Evolutionary conservation across 2,888 invertebrate genomes (phyloP).

Genomic region (Cryptocephalus moraei): DNA sequence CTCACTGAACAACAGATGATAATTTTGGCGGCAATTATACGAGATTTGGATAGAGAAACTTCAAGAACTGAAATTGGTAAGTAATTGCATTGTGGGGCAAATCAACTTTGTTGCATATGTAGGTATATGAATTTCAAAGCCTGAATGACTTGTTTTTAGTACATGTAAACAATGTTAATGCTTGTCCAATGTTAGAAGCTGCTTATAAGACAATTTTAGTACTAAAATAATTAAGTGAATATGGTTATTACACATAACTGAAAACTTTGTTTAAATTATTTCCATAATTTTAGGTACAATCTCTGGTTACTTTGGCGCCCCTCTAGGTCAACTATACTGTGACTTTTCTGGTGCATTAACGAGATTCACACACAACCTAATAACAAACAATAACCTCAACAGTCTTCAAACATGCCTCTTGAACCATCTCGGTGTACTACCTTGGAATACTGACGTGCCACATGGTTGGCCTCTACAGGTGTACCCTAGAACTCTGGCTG

Average conservation of each 20-base stretch:
- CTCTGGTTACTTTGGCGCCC: slow-evolving; percentile 61
- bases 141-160: too few species aligned
- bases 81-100: slow-evolving; percentile 2
- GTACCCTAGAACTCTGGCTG: slow-evolving; percentile 66
- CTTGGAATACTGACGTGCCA: slow-evolving; percentile 53
- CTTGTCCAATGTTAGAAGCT: too few species aligned
- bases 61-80: slow-evolving; percentile 66
- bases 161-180: too few species aligned
- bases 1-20: slow-evolving; percentile 83
- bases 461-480: slow-evolving; percentile 70
- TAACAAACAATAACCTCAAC: slow-evolving; percentile 60
- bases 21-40: slow-evolving; percentile 76
- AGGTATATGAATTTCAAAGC: too few species aligned
- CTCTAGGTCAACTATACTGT: slow-evolving; percentile 55
- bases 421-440: slow-evolving; percentile 64
- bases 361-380: slow-evolving; percentile 69
- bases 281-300: slow-evolving; percentile 48
- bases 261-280: too few species aligned
- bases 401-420: slow-evolving; percentile 61
- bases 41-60: slow-evolving; percentile 84
- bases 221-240: too few species aligned
- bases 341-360: slow-evolving; percentile 70
- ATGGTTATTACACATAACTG: too few species aligned
- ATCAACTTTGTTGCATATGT: too few species aligned
- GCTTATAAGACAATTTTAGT: too few species aligned